Evolutionary conservation across 2,888 invertebrate genomes (phyloP).

Genomic region (Spicauda simplicius): DNA sequence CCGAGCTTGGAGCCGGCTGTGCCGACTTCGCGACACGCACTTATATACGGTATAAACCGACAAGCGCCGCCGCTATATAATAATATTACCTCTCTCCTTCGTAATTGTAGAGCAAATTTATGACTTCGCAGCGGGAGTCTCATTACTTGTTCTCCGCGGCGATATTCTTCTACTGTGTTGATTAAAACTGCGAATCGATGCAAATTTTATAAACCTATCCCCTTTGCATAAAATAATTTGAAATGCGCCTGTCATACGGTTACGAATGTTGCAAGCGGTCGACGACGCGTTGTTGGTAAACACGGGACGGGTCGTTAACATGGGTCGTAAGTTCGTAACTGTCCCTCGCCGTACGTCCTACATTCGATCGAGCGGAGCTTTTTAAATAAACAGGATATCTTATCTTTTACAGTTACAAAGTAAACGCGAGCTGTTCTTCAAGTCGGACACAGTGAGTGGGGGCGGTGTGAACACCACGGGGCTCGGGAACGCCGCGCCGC

Average conservation of each 20-base stretch:
- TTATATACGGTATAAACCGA: slow-evolving; percentile 39
- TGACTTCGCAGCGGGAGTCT: slow-evolving; percentile 55
- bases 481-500: slow-evolving; percentile 71
- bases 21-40: slow-evolving; percentile 47
- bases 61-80: slow-evolving; percentile 41
- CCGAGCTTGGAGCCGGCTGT: slow-evolving; percentile 63
- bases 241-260: slow-evolving; percentile 3
- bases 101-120: slow-evolving; percentile 51
- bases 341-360: slow-evolving; percentile 6
- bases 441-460: slow-evolving; percentile 86
- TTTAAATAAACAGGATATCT: slow-evolving; percentile 18
- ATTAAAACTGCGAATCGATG: slow-evolving; percentile 23
- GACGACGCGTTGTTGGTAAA: slow-evolving; percentile 24
- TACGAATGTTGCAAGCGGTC: slow-evolving; percentile 11
- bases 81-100: slow-evolving; percentile 40
- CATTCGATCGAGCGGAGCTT: slow-evolving; percentile 7
- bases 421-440: slow-evolving; percentile 95
- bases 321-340: slow-evolving; percentile 9
- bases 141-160: slow-evolving; percentile 46
- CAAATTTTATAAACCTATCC: slow-evolving; percentile 13
- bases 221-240: slow-evolving; percentile 21
- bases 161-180: slow-evolving; percentile 31
- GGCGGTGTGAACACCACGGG: slow-evolving; percentile 75
- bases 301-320: slow-evolving; percentile 15
- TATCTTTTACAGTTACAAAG: slow-evolving; percentile 88